Evolutionary conservation across 2,888 invertebrate species (phyloP), one percentile per base, ranked within the genome.

Genomic region (Phyllotreta striolata): DNA sequence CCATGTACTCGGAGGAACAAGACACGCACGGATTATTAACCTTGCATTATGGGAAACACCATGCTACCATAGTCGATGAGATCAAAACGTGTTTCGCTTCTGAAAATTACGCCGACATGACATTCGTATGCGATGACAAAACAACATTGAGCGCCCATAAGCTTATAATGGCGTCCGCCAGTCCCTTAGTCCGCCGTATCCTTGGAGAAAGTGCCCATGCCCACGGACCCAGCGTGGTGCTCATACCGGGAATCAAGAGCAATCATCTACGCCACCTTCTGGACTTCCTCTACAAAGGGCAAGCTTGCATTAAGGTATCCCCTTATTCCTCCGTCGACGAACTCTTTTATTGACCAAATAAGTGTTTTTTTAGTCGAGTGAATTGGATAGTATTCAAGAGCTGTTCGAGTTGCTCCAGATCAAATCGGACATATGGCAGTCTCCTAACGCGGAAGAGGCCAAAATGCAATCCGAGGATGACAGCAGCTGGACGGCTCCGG

Each of bases 21-120:
- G 82, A 82, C 71, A 73, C 87, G 82, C 88, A 88, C 83, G 89
- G 89, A 78, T 87, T 93, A 86, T 88, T 94, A 85, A 93, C 93
- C 81, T 89, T 94, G 85, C 93, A 93, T 85, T 93, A 94, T 85
- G 93, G 93, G 86, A 93, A 93, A 87, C 93, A 93, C 87, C 92
- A 92, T 86, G 92, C 92, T 85, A 93, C 93, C 84, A 91, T 94
- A 86, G 90, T 92, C 83, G 92, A 91, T 83, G 93, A 93, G 86
- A 91, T 93, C 81, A 91, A 91, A 80, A 91, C 92, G 79, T 93
- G 93, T 86, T 93, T 92, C 85, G 87, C 90, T 76, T 92, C 92
- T 73, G 92, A 93, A 81, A 89, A 91, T 83, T 92, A 91, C 83
- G 91, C 93, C 66, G 93, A 94, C 84, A 87, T 94, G 83, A 89